These are phyloP conservation scores for Chironomus tepperi DNA, from an alignment of 1,140 invertebrate genomes.

Conservation along the genomic window DNA sequence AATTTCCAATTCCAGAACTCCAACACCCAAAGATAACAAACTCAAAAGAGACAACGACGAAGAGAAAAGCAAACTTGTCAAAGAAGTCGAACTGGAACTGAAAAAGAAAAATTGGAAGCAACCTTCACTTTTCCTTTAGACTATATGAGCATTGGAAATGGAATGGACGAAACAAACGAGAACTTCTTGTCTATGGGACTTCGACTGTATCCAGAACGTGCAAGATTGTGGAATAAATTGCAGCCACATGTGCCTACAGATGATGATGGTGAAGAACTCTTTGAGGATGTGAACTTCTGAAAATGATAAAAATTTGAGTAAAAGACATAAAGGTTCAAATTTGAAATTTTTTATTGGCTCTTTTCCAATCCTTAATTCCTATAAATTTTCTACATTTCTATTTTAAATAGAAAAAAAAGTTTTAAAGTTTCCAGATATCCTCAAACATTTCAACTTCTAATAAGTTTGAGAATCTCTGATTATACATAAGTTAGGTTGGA, in stretches of 20 bases:
- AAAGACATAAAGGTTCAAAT: neutral
- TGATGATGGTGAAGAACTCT: neutral
- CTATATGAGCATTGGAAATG: slow-evolving; percentile 40
- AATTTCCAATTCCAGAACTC: slow-evolving; percentile 39
- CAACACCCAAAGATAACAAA: no score
- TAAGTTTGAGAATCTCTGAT: slow-evolving; percentile 1
- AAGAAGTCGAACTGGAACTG: slow-evolving; percentile 15
- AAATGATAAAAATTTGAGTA: no score
- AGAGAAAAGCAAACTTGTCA: no score
- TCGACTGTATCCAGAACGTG: slow-evolving; percentile 21
- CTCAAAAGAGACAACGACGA: no score
- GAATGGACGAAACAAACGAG: neutral
- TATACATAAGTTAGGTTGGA: neutral
- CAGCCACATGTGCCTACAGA: slow-evolving; percentile 22
- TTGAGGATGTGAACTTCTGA: no score
- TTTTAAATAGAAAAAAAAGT: no score
- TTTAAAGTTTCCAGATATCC: no score
- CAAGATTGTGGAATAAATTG: slow-evolving; percentile 24
- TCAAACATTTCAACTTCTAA: neutral
- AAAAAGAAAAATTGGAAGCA: slow-evolving; percentile 41
- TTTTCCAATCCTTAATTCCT: neutral
- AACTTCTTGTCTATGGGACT: neutral
- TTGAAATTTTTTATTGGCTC: no score
- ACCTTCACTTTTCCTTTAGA: slow-evolving; percentile 38
- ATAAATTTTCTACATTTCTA: neutral